Evolutionary conservation across 2,797 vertebrate genomes (phyloP).

Genomic region (Dendrocincla tyrannina): DNA sequence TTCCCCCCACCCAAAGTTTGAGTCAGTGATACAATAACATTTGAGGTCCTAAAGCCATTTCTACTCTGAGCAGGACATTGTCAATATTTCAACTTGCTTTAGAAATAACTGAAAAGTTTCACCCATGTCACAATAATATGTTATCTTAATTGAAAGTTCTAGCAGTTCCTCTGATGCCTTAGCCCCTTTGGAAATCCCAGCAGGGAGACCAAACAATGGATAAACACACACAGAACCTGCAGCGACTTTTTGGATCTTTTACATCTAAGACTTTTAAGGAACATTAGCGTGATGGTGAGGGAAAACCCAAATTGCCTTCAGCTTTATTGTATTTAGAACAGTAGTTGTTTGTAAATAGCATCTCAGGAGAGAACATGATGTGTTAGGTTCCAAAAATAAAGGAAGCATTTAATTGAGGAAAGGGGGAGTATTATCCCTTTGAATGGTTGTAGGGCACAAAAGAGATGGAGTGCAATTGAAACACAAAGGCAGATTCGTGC

Average conservation of each 20-base stretch:
- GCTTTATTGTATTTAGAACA: not conserved
- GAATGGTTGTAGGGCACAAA: not conserved
- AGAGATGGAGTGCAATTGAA: not conserved
- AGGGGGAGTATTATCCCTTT: not conserved
- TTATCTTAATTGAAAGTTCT: not conserved
- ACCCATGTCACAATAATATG: not conserved
- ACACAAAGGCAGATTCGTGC: not conserved
- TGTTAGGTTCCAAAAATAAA: not conserved
- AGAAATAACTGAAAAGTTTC: not conserved
- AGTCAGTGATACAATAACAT: not conserved
- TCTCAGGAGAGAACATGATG: not conserved
- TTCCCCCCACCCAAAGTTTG: not conserved
- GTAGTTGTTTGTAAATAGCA: not conserved
- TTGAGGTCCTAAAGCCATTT: not conserved
- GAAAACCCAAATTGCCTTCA: not conserved
- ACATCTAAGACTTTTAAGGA: not conserved
- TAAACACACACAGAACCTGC: not conserved
- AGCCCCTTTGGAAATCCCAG: not conserved
- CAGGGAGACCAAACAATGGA: not conserved
- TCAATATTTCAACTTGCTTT: not conserved
- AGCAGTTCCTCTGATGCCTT: accelerated
- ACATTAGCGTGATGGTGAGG: not conserved
- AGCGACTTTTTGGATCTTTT: not conserved
- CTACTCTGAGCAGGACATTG: accelerated
- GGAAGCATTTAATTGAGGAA: not conserved